A percentile compares a stretch with the other conserved stretches of the same genome.
These are phyloP conservation scores for Rhombomys opimus DNA, from an alignment of 2,113 vertebrate genomes.

Conservation along the genomic window DNA sequence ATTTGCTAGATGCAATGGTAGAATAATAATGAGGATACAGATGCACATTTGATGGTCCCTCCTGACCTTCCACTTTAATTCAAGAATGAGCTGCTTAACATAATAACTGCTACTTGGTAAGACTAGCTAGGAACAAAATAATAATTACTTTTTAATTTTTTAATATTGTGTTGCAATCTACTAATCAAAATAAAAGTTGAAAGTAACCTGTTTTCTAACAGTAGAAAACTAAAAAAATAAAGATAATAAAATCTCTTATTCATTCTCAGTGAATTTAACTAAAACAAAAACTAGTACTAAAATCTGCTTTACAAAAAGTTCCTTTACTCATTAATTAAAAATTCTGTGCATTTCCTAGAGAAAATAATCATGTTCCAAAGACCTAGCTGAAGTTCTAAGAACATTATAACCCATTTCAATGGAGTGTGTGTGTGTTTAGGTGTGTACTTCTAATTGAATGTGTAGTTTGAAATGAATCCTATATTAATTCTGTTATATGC, in stretches of 20 bases:
- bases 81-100: not conserved
- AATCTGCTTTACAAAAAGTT: not conserved
- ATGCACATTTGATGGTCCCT: not conserved
- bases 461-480: not conserved
- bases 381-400: not conserved
- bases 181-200: not conserved
- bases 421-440: not conserved
- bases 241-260: slow-evolving; percentile 57
- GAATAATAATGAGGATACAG: not conserved
- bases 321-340: not conserved
- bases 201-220: not conserved
- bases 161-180: not conserved
- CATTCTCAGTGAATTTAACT: slow-evolving; percentile 17
- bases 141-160: not conserved
- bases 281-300: slow-evolving; percentile 56
- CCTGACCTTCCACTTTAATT: slow-evolving; percentile 36
- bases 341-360: not conserved
- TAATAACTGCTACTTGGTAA: not conserved
- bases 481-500: not conserved
- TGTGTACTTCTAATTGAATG: not conserved
- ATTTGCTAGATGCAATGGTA: not conserved
- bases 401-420: not conserved
- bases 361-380: not conserved
- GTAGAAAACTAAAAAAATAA: slow-evolving; percentile 54
- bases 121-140: not conserved